Evolutionary conservation across 2,113 vertebrate genomes (phyloP).

Genomic region (Danionella cerebrum): DNA sequence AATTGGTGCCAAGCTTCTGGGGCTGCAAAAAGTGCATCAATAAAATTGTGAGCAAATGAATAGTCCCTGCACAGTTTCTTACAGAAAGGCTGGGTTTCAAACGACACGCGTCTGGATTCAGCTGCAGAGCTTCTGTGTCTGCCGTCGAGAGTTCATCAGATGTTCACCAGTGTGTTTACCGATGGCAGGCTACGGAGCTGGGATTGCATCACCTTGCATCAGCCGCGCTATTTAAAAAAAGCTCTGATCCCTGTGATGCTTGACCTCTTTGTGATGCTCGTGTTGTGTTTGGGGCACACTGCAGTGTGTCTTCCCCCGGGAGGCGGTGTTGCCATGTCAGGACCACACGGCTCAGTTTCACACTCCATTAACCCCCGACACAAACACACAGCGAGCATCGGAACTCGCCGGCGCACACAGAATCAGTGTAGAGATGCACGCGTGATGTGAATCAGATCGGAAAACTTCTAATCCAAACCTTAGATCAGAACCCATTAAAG

Average conservation of each 20-base stretch:
- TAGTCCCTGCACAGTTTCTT: no score
- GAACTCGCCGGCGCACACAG: background rate
- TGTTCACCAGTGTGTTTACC: background rate
- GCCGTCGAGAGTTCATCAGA: no score
- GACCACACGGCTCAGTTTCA: slow-evolving; percentile 31
- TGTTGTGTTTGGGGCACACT: background rate
- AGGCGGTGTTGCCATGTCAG: slow-evolving; percentile 6
- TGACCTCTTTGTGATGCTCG: background rate
- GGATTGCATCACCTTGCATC: slow-evolving; percentile 24
- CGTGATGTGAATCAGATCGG: no score
- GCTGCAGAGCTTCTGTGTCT: no score
- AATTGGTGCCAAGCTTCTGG: no score
- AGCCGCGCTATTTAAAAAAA: slow-evolving; percentile 36
- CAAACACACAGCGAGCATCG: slow-evolving; percentile 17
- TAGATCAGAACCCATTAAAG: no score
- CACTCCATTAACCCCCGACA: slow-evolving; percentile 27
- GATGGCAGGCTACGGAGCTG: background rate
- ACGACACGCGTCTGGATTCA: no score
- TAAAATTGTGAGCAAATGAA: no score
- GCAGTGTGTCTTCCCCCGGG: background rate
- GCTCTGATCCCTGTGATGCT: background rate
- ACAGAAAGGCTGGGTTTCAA: no score
- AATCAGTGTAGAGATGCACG: background rate
- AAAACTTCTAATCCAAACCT: no score
- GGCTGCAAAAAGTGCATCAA: no score